Evolutionary conservation across 2,113 vertebrate species (phyloP).

Genomic region (Datnioides undecimradiatus): DNA sequence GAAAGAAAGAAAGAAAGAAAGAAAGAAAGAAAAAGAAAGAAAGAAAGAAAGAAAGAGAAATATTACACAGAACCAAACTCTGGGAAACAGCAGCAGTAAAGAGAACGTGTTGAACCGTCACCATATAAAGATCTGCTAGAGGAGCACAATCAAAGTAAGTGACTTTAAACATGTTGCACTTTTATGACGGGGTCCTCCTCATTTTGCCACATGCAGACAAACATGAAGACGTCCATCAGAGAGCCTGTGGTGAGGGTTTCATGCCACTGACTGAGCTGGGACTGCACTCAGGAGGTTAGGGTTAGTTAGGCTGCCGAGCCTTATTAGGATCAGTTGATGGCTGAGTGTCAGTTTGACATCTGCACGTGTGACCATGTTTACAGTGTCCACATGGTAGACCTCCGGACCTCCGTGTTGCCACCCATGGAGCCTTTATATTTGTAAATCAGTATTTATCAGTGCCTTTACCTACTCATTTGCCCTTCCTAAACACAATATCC

Average conservation of each 20-base stretch:
- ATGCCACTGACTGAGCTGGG: background rate
- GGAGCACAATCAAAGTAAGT: conserved; percentile 39
- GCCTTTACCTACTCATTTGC: background rate
- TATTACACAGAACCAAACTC: no score
- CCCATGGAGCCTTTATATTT: no score
- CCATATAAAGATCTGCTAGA: background rate
- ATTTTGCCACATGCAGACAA: background rate
- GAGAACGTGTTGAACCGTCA: background rate
- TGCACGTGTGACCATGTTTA: background rate
- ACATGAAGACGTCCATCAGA: background rate
- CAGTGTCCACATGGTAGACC: background rate
- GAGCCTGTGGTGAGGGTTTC: background rate
- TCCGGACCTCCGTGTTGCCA: no score
- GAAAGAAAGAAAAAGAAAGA: conserved; percentile 8
- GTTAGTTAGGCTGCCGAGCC: background rate
- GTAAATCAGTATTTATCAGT: no score
- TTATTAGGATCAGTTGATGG: background rate
- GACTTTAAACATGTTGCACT: background rate
- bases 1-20: conserved; percentile 7
- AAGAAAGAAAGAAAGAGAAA: conserved; percentile 7
- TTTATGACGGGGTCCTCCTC: background rate
- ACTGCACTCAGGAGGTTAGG: background rate
- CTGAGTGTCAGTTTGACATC: no score
- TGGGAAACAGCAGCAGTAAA: background rate
- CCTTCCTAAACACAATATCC: background rate